phyloP scores from a whole-genome alignment of 2,888 invertebrate genomes.

The Heteropelma amictum region DNA sequence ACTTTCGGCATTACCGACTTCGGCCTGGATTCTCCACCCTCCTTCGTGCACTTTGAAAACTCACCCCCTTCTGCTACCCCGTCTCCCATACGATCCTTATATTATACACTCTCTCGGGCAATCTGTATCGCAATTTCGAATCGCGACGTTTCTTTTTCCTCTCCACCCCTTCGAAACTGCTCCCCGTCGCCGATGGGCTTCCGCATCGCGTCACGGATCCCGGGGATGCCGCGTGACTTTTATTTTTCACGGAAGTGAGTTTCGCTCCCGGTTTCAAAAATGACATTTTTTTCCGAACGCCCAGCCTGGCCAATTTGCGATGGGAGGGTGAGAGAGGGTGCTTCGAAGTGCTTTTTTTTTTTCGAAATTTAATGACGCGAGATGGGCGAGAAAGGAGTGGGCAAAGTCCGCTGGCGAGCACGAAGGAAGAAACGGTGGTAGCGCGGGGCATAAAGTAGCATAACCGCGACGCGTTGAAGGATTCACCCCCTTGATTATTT shows the following conservation, averaged over 20 bases:
- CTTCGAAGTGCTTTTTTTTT: no score
- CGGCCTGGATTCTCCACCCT: slow-evolving; percentile 70
- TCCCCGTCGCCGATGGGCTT: slow-evolving; percentile 5
- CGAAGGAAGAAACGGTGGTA: slow-evolving; percentile 50
- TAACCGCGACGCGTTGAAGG: slow-evolving; percentile 7
- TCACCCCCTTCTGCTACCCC: slow-evolving; percentile 27
- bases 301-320: no score
- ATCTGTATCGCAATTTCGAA: slow-evolving; percentile 53
- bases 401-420: slow-evolving; percentile 66
- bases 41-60: slow-evolving; percentile 66
- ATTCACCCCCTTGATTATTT: slow-evolving; percentile 33
- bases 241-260: no score
- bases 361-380: no score
- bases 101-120: slow-evolving; percentile 39
- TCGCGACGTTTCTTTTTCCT: slow-evolving; percentile 49
- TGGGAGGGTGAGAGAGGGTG: no score
- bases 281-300: no score
- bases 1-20: slow-evolving; percentile 76
- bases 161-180: background rate
- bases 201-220: slow-evolving; percentile 38
- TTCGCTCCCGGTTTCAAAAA: no score
- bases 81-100: slow-evolving; percentile 41
- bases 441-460: slow-evolving; percentile 65
- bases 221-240: slow-evolving; percentile 19
- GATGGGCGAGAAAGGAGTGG: no score